Conservation (phyloP, 2,888 invertebrate species). For the Bugula neritina region DNA sequence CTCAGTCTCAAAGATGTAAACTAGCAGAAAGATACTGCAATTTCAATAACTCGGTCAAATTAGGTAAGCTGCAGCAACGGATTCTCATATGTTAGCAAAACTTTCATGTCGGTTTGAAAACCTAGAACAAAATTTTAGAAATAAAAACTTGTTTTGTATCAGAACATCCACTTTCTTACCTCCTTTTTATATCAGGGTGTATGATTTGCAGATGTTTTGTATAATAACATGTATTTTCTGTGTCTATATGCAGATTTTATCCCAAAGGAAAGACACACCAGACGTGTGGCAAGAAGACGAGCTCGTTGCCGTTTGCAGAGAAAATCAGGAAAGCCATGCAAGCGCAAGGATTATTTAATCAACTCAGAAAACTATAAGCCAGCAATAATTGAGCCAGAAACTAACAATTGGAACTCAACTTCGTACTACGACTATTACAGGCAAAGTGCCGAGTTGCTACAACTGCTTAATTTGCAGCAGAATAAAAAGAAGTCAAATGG, state of each 20-base stretch:
- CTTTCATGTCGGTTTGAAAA: too few species aligned
- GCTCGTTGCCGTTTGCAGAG: not conserved
- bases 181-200: too few species aligned
- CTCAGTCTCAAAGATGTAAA: slow-evolving; percentile 36
- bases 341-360: not conserved
- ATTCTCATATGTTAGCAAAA: too few species aligned
- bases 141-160: too few species aligned
- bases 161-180: too few species aligned
- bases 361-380: not conserved
- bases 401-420: not conserved
- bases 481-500: not conserved
- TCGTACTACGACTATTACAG: slow-evolving; percentile 20
- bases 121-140: too few species aligned
- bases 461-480: not conserved
- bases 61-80: too few species aligned
- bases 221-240: too few species aligned
- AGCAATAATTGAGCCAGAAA: not conserved
- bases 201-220: too few species aligned
- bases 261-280: not conserved
- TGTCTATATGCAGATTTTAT: not conserved
- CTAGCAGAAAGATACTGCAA: slow-evolving; percentile 36
- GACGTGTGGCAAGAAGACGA: not conserved
- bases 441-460: slow-evolving; percentile 10
- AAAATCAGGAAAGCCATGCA: slow-evolving; percentile 3
- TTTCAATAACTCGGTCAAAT: not conserved